Conservation (phyloP, 2,888 invertebrate genomes). For the Lasioglossum marginatum region DNA sequence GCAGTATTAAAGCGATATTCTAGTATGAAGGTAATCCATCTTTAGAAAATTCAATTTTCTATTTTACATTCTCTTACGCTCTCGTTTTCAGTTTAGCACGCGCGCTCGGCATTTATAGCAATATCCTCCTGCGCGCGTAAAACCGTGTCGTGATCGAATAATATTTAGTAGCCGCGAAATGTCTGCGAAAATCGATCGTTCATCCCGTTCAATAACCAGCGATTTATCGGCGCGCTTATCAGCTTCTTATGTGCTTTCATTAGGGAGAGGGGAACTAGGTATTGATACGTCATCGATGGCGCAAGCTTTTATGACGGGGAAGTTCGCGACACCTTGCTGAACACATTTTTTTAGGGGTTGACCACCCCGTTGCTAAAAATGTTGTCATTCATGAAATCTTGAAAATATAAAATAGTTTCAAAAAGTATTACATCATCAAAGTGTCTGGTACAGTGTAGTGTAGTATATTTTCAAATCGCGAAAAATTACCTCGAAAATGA, state of each 20-base stretch:
- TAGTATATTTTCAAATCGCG: not conserved
- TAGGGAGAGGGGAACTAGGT: not conserved
- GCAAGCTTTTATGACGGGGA: not conserved
- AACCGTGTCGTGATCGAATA: conserved; percentile 31
- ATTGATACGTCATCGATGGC: not conserved
- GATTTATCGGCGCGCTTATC: conserved; percentile 45
- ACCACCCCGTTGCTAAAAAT: no score
- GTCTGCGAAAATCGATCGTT: conserved; percentile 19
- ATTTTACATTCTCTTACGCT: not conserved
- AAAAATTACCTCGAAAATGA: not conserved
- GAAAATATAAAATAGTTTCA: no score
- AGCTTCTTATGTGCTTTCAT: not conserved
- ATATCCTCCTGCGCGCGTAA: not conserved
- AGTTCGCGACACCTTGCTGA: not conserved
- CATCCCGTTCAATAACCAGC: conserved; percentile 26
- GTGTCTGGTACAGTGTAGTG: no score
- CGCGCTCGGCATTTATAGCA: conserved; percentile 20
- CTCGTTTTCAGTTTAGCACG: conserved; percentile 14
- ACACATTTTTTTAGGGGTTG: not conserved
- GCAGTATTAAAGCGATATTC: conserved; percentile 1
- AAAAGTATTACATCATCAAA: no score
- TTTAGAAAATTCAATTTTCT: not conserved
- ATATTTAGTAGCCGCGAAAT: conserved; percentile 27
- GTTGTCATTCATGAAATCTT: no score
- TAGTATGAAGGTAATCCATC: not conserved